These are phyloP conservation scores for Lophura nycthemera DNA, from an alignment of 2,113 vertebrate genomes.

Conservation along the genomic window DNA sequence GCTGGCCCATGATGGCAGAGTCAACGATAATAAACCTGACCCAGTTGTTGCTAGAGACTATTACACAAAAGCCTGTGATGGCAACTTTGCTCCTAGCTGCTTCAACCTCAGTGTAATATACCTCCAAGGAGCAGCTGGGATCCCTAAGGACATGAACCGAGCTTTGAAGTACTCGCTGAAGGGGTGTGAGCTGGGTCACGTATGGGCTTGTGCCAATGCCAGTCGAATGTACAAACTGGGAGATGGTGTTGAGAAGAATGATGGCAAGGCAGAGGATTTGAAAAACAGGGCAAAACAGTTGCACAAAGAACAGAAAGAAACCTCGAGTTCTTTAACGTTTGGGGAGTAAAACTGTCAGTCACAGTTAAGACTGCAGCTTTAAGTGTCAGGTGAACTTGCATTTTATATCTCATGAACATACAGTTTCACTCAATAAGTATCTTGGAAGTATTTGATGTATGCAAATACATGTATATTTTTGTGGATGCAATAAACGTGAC, in stretches of 20 bases:
- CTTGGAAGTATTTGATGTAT: slow-evolving; percentile 15
- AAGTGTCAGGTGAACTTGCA: background rate
- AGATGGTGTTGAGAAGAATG: slow-evolving; percentile 86
- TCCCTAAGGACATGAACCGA: slow-evolving; percentile 85
- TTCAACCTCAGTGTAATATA: slow-evolving; percentile 91
- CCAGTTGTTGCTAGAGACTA: slow-evolving; percentile 80
- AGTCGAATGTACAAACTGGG: slow-evolving; percentile 96
- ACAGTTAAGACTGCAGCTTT: background rate
- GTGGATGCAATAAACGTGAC: background rate
- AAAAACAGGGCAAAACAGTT: slow-evolving; percentile 88
- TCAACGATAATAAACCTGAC: slow-evolving; percentile 76
- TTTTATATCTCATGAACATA: background rate
- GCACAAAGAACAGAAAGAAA: slow-evolving; percentile 82
- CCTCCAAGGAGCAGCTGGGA: slow-evolving; percentile 83
- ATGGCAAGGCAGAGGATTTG: slow-evolving; percentile 88
- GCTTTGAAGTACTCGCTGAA: slow-evolving; percentile 87
- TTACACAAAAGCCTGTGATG: slow-evolving; percentile 88
- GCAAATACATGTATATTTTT: slow-evolving; percentile 55
- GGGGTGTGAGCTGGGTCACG: slow-evolving; percentile 91
- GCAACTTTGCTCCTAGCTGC: slow-evolving; percentile 88
- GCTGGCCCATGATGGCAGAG: slow-evolving; percentile 85
- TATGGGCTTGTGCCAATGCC: slow-evolving; percentile 94
- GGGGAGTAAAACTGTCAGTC: slow-evolving; percentile 65
- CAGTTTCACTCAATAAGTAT: background rate
- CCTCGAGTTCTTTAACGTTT: slow-evolving; percentile 69